Evolutionary conservation across 2,888 invertebrate genomes (phyloP).

Genomic region (Temnothorax ravouxi): DNA sequence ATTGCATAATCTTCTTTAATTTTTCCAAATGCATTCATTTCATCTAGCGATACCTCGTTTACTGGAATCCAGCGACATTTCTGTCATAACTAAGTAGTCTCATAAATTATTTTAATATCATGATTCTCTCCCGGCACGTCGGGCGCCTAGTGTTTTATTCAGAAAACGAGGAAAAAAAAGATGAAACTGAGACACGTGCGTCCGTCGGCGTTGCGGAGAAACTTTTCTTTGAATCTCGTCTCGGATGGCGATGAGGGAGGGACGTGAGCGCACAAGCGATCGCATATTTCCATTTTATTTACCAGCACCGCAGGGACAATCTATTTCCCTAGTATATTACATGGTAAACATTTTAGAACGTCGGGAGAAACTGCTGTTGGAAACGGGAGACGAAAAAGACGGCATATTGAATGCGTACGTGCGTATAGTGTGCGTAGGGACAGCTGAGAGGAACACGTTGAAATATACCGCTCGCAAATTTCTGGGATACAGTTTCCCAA

Average conservation of each 20-base stretch:
- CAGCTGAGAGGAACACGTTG: not conserved
- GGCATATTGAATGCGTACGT: not conserved
- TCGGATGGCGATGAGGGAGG: slow-evolving; percentile 36
- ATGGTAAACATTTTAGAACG: slow-evolving; percentile 42
- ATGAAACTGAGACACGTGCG: not conserved
- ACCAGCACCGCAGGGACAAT: slow-evolving; percentile 34
- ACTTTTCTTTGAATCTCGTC: slow-evolving; percentile 43
- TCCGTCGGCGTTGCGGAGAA: slow-evolving; percentile 6
- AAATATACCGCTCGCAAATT: not conserved
- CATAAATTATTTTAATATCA: slow-evolving; percentile 32
- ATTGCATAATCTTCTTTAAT: not conserved
- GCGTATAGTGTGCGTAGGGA: not conserved
- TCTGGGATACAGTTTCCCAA: not conserved
- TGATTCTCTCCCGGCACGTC: slow-evolving; percentile 8
- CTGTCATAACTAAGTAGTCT: slow-evolving; percentile 5
- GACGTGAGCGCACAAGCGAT: slow-evolving; percentile 19
- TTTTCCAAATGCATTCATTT: slow-evolving; percentile 18
- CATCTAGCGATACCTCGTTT: not conserved
- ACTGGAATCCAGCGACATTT: slow-evolving; percentile 11
- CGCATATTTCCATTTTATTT: slow-evolving; percentile 49
- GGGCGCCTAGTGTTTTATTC: slow-evolving; percentile 16
- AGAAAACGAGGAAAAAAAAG: slow-evolving; percentile 13
- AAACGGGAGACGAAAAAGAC: not conserved
- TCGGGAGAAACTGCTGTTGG: not conserved
- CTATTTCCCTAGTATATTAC: slow-evolving; percentile 42